Percentiles rank a stretch among this genome's conserved stretches.
Evolutionary conservation across 2,113 vertebrate species (phyloP).

Genomic region (Macaca nemestrina): DNA sequence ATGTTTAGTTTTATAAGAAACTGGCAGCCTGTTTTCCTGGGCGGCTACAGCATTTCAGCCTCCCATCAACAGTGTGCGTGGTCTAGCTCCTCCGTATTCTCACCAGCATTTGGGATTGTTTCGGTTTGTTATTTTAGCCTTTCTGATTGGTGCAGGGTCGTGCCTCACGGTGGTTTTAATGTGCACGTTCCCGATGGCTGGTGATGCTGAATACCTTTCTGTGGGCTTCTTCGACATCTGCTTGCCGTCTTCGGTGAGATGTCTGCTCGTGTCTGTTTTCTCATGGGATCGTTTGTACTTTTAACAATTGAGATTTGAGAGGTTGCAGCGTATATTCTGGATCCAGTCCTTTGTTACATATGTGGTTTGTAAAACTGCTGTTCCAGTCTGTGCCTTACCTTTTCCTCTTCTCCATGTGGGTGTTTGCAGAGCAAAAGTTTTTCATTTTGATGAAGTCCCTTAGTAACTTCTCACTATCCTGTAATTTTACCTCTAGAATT

Average conservation of each 20-base stretch:
- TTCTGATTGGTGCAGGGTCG: background rate
- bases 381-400: background rate
- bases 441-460: background rate
- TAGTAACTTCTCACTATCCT: too few relatives aligned
- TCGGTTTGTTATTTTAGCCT: background rate
- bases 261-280: background rate
- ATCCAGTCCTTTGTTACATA: background rate
- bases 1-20: background rate
- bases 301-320: background rate
- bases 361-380: background rate
- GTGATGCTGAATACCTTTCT: background rate
- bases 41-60: background rate
- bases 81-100: background rate
- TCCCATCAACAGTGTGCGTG: background rate
- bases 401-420: background rate
- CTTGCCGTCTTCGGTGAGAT: background rate
- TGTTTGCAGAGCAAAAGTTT: background rate
- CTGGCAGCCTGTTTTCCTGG: background rate
- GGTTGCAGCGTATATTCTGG: background rate
- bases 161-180: background rate
- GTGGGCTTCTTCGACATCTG: background rate
- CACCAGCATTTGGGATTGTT: too few relatives aligned
- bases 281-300: background rate
- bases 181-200: background rate
- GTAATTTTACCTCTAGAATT: too few relatives aligned